A percentile compares a stretch with the other conserved stretches of the same genome.
These are phyloP conservation scores for Plectrocnemia conspersa DNA, from an alignment of 1,140 invertebrate species.

Conservation along the genomic window DNA sequence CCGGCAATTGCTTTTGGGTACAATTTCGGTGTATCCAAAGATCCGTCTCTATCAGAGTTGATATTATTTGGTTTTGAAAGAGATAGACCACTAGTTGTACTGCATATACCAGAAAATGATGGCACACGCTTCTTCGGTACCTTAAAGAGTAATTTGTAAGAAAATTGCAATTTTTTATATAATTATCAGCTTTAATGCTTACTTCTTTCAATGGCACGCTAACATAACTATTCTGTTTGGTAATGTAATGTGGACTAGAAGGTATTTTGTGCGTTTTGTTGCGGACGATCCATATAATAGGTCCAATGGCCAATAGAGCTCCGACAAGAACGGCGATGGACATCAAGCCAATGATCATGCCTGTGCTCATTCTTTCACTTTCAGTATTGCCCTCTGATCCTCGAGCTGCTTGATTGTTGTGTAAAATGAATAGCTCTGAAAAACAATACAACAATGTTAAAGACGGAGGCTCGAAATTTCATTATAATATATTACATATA, in stretches of 20 bases:
- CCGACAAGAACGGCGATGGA: constrained; percentile 30
- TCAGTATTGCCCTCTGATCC: no score
- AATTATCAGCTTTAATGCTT: constrained; percentile 35
- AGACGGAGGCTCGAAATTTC: no score
- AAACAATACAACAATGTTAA: no score
- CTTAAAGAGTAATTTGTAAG: constrained; percentile 33
- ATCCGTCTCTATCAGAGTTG: constrained; percentile 52
- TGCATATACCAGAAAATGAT: constrained; percentile 47
- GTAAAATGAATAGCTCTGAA: no score
- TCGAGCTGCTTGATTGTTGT: no score
- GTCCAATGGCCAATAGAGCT: constrained; percentile 43
- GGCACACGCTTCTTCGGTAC: constrained; percentile 53
- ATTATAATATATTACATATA: no score
- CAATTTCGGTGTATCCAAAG: constrained; percentile 54
- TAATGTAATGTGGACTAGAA: constrained; percentile 67
- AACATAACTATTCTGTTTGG: constrained; percentile 77
- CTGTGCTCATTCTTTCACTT: constrained; percentile 2
- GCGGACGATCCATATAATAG: constrained; percentile 42
- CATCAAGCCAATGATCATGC: constrained; percentile 2
- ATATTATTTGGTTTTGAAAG: constrained; percentile 60
- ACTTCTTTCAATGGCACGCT: constrained; percentile 72
- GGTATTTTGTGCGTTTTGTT: constrained; percentile 54
- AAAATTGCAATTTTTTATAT: constrained; percentile 4
- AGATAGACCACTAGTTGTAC: constrained; percentile 32
- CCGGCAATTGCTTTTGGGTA: constrained; percentile 62